A percentile compares a stretch with the other conserved stretches of the same genome.
These are phyloP conservation scores for Distichodus sexfasciatus DNA, from an alignment of 2,797 vertebrate genomes.

Conservation along the genomic window DNA sequence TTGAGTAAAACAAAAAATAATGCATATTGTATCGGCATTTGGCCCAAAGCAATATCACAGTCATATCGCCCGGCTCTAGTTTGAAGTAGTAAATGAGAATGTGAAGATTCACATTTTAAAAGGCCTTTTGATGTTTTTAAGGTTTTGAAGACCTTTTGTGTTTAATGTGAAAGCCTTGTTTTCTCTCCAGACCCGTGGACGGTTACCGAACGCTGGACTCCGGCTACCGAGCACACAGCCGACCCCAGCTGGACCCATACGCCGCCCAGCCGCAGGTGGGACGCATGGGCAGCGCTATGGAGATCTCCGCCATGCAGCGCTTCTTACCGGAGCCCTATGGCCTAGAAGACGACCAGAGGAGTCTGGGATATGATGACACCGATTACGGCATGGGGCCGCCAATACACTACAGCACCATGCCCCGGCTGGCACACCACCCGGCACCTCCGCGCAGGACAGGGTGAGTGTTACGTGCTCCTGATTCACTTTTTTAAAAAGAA, in stretches of 20 bases:
- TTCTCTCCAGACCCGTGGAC: conserved; percentile 67
- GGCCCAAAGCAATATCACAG: no score
- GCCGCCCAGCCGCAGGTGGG: conserved; percentile 89
- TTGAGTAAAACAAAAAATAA: no score
- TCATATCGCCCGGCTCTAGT: no score
- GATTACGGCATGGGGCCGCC: conserved; percentile 84
- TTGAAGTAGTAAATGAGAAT: no score
- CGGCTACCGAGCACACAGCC: conserved; percentile 83
- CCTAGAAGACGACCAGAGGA: conserved; percentile 92
- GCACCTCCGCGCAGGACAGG: conserved; percentile 83
- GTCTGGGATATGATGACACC: conserved; percentile 86
- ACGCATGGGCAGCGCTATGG: conserved; percentile 86
- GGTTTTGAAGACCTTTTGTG: neutral
- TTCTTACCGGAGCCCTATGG: conserved; percentile 88
- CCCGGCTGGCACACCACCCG: conserved; percentile 70
- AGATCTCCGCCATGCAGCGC: conserved; percentile 78
- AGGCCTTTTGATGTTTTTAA: no score
- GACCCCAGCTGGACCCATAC: conserved; percentile 87
- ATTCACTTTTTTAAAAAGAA: conserved; percentile 1
- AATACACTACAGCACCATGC: conserved; percentile 84
- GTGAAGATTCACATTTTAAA: no score
- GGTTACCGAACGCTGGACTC: conserved; percentile 80
- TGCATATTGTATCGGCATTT: no score
- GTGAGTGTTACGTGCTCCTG: conserved; percentile 62
- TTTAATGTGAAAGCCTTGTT: neutral